Evolutionary conservation across 2,797 vertebrate genomes (phyloP), one percentile per base, ranked within the genome.

Genomic region (Lepidocolaptes lacrymiger): DNA sequence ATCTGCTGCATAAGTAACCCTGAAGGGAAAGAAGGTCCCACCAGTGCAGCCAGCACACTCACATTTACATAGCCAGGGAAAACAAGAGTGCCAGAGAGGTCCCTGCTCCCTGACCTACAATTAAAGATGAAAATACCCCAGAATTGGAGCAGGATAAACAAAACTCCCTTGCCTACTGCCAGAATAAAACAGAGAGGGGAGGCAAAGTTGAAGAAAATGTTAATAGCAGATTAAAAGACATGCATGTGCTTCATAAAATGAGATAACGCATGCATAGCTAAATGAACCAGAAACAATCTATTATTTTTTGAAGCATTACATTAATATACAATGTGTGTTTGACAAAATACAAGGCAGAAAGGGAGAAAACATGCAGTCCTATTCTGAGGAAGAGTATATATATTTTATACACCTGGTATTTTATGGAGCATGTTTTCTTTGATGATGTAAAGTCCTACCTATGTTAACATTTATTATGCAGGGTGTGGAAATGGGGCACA

Each of bases 1-100:
- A 97, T 97, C 96, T 97, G 97, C 95, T 95, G 96, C 93, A 89
- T 69, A 62, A 91, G 94, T 69, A 97, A 95, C 93, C 97, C 97
- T 97, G 89, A 36, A 96, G 93, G 95, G 85, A 37, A 52, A 23
- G 85, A 12, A 80, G 87, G 82, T 96, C 93, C 90, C 93, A 37
- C 89, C 77, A 85, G 93, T 1, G n/a, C 94, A 90, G 85, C 66
- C 72, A 36, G 43, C 54, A 14, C 41, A 0, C 58, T 59, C 64
- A 8, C 79, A 90, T 94, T 93, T 96, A 92, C 91, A 95, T 86
- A 95, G 91, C 91, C 19, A 7, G 64, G 91, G 79, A 96, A 95
- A 92, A 92, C 88, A 85, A 12, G 58, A 92, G 73, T 64, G 80
- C 62, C n/a, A 1, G 52, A 59, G 83, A 95, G 89, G 90, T 84